Evolutionary conservation across 2,797 vertebrate genomes (phyloP).

Genomic region (Myripristis jacobus): DNA sequence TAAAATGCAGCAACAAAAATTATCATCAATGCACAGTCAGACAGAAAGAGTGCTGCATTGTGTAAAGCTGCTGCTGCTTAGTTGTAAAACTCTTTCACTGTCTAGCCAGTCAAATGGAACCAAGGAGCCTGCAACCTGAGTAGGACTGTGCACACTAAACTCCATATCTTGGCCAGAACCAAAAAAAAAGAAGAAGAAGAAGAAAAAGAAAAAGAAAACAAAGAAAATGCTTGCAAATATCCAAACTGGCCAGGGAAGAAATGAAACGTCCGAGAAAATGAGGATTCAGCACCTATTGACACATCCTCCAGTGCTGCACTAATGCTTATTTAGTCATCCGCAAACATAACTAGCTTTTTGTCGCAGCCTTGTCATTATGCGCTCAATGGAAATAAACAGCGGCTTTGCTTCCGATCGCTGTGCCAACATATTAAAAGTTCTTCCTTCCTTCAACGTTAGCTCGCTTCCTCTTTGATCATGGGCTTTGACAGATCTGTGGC

Average conservation of each 20-base stretch:
- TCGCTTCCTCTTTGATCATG: conserved; percentile 67
- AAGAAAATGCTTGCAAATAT: no score
- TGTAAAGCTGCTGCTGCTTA: conserved; percentile 22
- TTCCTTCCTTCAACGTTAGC: conserved; percentile 59
- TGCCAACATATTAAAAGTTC: conserved; percentile 51
- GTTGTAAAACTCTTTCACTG: conserved; percentile 20
- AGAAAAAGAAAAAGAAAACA: no score
- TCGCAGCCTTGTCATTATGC: conserved; percentile 46
- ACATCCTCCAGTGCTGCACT: conserved; percentile 47
- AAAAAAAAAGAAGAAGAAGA: no score
- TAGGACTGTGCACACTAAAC: conserved; percentile 31
- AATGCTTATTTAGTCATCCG: conserved; percentile 53
- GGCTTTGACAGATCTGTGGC: conserved; percentile 67
- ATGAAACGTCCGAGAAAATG: conserved; percentile 40
- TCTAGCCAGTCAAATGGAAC: conserved; percentile 34
- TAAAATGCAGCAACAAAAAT: background rate
- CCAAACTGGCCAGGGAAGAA: conserved; percentile 34
- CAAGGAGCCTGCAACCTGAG: conserved; percentile 31
- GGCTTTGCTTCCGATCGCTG: conserved; percentile 41
- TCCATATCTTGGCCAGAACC: no score
- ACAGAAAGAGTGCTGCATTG: conserved; percentile 19
- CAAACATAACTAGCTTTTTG: conserved; percentile 46
- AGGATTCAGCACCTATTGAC: conserved; percentile 45
- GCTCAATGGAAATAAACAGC: conserved; percentile 61
- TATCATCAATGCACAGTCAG: conserved; percentile 11